phyloP scores from a whole-genome alignment of 1,140 invertebrate species.

The Apocrypta bakeri region DNA sequence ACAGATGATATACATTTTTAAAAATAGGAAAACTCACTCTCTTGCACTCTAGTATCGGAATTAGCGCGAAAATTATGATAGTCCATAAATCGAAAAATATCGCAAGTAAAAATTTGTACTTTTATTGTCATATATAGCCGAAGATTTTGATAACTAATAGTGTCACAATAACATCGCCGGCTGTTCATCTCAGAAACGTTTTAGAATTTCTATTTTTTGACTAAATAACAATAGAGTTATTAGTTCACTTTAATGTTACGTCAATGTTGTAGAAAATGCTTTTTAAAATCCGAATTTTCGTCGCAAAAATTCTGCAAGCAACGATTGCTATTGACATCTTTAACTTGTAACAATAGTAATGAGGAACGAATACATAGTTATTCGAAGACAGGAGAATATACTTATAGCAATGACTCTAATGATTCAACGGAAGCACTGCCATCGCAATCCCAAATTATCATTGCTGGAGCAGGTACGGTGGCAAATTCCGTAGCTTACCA shows the following conservation, averaged over 20 bases:
- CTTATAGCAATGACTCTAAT: conserved; percentile 34
- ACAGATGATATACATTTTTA: not conserved
- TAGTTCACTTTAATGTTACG: conserved; percentile 50
- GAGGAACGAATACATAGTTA: conserved; percentile 11
- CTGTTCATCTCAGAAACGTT: not conserved
- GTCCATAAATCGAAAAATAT: not conserved
- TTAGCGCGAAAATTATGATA: not conserved
- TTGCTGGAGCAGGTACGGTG: conserved; percentile 80
- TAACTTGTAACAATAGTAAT: conserved; percentile 53
- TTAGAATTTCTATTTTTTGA: not conserved
- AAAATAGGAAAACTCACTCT: not conserved
- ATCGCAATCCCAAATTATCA: conserved; percentile 77
- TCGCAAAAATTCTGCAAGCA: conserved; percentile 28
- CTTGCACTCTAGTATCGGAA: not conserved
- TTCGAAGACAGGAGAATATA: not conserved
- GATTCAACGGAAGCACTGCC: conserved; percentile 59
- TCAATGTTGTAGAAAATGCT: conserved; percentile 45
- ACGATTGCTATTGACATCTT: conserved; percentile 16
- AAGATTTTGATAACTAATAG: not conserved
- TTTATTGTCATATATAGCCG: not conserved
- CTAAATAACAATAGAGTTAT: not conserved
- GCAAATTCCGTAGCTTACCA: conserved; percentile 83
- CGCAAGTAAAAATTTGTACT: not conserved
- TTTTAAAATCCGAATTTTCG: conserved; percentile 17
- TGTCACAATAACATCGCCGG: not conserved